A percentile compares a stretch with the other conserved stretches of the same genome.
phyloP scores from a whole-genome alignment of 2,797 vertebrate species.

The Urophycis tenuis region DNA sequence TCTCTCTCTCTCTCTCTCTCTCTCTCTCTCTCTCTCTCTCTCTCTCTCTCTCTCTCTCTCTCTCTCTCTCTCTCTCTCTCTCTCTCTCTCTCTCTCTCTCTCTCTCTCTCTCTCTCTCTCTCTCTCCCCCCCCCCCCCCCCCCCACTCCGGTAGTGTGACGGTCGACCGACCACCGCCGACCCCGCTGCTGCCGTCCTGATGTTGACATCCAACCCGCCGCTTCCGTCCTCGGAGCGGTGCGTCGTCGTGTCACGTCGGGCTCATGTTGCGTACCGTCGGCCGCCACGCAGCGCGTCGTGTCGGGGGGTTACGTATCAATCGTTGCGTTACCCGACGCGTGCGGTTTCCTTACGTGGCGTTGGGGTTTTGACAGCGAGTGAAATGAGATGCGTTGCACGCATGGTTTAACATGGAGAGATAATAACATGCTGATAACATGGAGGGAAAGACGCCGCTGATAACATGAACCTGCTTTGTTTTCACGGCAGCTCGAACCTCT shows the following conservation, averaged over 20 bases:
- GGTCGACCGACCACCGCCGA: slow-evolving; percentile 23
- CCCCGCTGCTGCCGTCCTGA: slow-evolving; percentile 25
- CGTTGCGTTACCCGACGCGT: background rate
- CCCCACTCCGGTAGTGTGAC: slow-evolving; percentile 25
- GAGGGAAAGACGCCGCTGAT: too few species aligned
- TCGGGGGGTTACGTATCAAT: background rate
- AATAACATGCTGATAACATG: too few species aligned
- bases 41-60: too few species aligned
- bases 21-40: too few species aligned
- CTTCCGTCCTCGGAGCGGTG: slow-evolving; percentile 24
- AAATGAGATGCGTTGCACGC: background rate
- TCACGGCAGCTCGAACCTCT: background rate
- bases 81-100: too few species aligned
- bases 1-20: too few species aligned
- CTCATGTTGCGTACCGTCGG: background rate
- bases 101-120: too few species aligned
- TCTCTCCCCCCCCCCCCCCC: too few species aligned
- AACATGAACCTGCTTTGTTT: background rate
- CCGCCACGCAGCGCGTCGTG: background rate
- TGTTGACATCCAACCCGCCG: slow-evolving; percentile 35
- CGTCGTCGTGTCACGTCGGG: background rate
- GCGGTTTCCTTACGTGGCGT: too few species aligned
- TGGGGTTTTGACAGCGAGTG: background rate
- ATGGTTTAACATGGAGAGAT: background rate
- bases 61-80: too few species aligned